Evolutionary conservation across 2,888 invertebrate species (phyloP).

Genomic region (Pyralis farinalis): DNA sequence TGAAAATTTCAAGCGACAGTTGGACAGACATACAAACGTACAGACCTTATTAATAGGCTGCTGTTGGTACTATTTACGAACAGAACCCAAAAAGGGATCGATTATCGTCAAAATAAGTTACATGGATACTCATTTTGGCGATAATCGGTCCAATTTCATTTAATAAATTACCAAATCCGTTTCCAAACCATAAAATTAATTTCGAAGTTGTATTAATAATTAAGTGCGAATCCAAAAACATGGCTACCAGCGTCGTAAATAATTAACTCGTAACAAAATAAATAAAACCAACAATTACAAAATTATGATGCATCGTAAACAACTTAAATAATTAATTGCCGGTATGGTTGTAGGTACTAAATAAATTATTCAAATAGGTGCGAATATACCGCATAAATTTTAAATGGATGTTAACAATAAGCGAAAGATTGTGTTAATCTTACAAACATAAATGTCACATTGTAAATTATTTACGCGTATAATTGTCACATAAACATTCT

Average conservation of each 20-base stretch:
- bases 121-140: too few relatives aligned
- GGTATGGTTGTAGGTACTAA: constrained; percentile 33
- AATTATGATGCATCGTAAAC: background rate
- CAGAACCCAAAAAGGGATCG: too few relatives aligned
- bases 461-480: constrained; percentile 13
- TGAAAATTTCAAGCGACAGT: too few relatives aligned
- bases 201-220: too few relatives aligned
- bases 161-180: too few relatives aligned
- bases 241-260: background rate
- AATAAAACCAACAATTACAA: constrained; percentile 1
- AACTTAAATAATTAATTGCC: background rate
- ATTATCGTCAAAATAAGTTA: too few relatives aligned
- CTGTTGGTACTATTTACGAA: too few relatives aligned
- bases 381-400: constrained; percentile 32
- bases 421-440: constrained; percentile 16
- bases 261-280: background rate
- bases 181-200: too few relatives aligned
- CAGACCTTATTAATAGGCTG: too few relatives aligned
- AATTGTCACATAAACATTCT: constrained; percentile 3
- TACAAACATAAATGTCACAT: constrained; percentile 12
- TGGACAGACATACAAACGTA: too few relatives aligned
- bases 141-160: too few relatives aligned
- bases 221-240: too few relatives aligned
- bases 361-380: constrained; percentile 54
- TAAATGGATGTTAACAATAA: constrained; percentile 33